Evolutionary conservation across 2,113 vertebrate genomes (phyloP), one percentile per base, ranked within the genome.

Genomic region (Patagioenas fasciata): DNA sequence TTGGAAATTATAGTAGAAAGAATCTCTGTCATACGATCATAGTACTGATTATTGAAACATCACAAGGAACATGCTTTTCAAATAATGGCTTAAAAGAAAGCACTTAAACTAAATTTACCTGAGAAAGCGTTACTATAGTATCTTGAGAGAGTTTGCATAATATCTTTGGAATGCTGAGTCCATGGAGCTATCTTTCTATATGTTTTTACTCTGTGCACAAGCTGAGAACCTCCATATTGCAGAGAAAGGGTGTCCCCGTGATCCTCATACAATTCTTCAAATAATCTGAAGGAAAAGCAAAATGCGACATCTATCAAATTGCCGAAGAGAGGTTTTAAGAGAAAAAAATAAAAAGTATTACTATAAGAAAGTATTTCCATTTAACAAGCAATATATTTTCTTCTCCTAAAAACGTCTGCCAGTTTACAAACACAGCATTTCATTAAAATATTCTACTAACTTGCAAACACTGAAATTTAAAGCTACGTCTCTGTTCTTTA

Each of bases 51-150:
- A 85, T 0, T 64, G 80, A 93, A 83, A 61, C 12, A 57, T 21
- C 13, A 38, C 6, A 42, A 62, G 8, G 8, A 70, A 53, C 21
- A 65, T 14, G 34, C 20, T 94, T 80, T 65, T 24, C 5, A 70
- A 89, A 64, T 18, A 85, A 40, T 6, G 9, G 11, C 32, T 88
- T 73, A 54, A 75, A 74, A 72, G 25, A 32, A 69, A 78, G 29
- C 40, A 56, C 36, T 56, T 71, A 18, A 72, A 89, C 36, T 20
- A 47, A 79, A 73, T 77, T 96, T 97, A 99, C 99, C 99, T 98
- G 99, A 99, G 95, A 99, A 99, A 84, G 99, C 99, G 42, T 99
- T 99, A 97, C 99, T 99, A 81, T 99, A 99, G 83, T 99, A 99
- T 88, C 99, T 98, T 11, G 99, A 99, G 79, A 99, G 98, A 0